Base-by-base conservation (phyloP, 1,140 invertebrate genomes). In the Hyposmocoma kahamanoa region DNA sequence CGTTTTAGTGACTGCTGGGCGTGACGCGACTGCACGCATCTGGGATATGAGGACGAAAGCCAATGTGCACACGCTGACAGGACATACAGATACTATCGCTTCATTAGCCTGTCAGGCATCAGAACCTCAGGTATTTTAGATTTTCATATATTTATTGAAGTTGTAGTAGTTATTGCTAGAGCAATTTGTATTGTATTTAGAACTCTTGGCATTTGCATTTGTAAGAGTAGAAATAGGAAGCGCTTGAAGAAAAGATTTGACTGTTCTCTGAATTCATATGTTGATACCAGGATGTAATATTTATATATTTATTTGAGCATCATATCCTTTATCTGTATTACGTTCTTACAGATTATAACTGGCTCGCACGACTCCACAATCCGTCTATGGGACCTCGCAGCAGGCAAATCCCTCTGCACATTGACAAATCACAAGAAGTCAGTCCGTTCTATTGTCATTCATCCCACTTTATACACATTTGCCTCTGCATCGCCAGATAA, bases 31-130 rank as follows among this genome's bases (percentile, higher is more conserved):
- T 0, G 97, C 95, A 0, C 89, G 98, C 56, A 96, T 99, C 26
- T 99, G 98, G 98, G 98, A 99, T 83, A 98, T 99, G 94, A 88
- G 98, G 44, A 99, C 97, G 1, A 99, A 99, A 87, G 97, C 97
- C 1, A 98, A 99, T 87, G 95, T 99, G 43, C 97, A 99, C 80
- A 98, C 96, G 2, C 88, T 99, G 6, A 90, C 92, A n/a, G 98
- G 98, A 0, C 98, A 99, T 77, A 96, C 96, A 6, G 98, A 99
- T 77, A 99, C 98, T 11, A 94, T 99, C 10, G 97, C 97, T 11
- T 95, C 94, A 70, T 95, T 99, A 0, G 92, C 94, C 42, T 95
- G 95, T 53, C 98, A 99, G 87, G 91, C 94, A 0, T 90, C 91
- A 3, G 97, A 99, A 82, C 98, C 98, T 0, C 97, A 98, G 90